These are phyloP conservation scores for Lucilia cuprina DNA, from an alignment of 1,140 invertebrate genomes.

Conservation along the genomic window DNA sequence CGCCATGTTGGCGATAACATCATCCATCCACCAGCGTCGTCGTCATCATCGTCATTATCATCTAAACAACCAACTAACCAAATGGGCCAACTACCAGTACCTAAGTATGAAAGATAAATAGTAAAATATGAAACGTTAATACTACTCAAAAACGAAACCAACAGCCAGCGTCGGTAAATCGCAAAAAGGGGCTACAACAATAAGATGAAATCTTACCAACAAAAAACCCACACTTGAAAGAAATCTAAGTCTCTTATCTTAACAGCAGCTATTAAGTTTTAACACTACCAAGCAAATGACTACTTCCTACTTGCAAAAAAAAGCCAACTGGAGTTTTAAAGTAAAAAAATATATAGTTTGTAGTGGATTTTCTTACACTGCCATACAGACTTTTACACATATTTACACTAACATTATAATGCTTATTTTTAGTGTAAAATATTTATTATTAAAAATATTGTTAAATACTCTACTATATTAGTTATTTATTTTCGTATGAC, in stretches of 20 bases:
- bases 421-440: too few species aligned
- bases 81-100: not conserved
- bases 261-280: slow-evolving; percentile 35
- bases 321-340: not conserved
- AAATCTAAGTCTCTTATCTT: slow-evolving; percentile 34
- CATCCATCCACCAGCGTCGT: not conserved
- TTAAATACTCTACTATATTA: too few species aligned
- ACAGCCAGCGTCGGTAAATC: not conserved
- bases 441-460: too few species aligned
- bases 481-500: not conserved
- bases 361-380: not conserved
- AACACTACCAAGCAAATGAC: slow-evolving; percentile 33
- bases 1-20: slow-evolving; percentile 29
- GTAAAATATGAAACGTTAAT: slow-evolving; percentile 29
- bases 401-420: not conserved
- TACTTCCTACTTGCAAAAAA: slow-evolving; percentile 26
- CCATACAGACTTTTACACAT: not conserved
- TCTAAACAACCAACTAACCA: not conserved
- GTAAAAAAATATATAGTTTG: too few species aligned
- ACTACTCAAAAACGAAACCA: not conserved
- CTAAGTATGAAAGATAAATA: not conserved
- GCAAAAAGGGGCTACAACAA: not conserved
- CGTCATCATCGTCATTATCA: too few species aligned
- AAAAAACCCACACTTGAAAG: slow-evolving; percentile 22
- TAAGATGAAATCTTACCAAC: slow-evolving; percentile 23